phyloP scores from a whole-genome alignment of 1,140 invertebrate genomes.

The Medauroidea extradentata region DNA sequence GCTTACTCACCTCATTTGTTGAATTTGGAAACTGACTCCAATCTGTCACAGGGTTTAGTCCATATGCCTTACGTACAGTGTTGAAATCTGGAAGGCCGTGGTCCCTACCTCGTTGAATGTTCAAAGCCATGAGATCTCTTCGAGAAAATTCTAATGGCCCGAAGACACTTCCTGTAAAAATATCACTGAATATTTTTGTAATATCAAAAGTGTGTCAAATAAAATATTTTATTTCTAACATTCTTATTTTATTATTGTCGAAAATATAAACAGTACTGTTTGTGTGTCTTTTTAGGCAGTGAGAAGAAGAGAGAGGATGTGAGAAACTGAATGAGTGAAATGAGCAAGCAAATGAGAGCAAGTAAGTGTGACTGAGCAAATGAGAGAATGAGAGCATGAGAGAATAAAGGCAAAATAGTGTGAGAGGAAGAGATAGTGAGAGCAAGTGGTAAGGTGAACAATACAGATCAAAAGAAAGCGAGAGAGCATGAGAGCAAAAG shows the following conservation, averaged over 20 bases:
- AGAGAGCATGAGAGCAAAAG: no score
- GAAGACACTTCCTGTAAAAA: constrained; percentile 44
- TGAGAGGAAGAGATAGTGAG: no score
- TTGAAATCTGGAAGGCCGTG: constrained; percentile 66
- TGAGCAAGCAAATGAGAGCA: no score
- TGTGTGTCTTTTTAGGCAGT: no score
- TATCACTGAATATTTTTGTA: not conserved
- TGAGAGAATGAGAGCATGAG: no score
- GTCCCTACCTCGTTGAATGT: constrained; percentile 63
- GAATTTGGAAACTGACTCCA: constrained; percentile 7
- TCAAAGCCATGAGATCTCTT: constrained; percentile 59
- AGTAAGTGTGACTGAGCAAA: no score
- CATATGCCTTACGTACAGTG: constrained; percentile 51
- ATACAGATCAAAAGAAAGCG: no score
- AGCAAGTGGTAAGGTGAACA: no score
- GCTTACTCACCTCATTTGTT: not conserved
- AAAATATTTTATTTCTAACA: not conserved
- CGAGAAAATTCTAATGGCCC: constrained; percentile 66
- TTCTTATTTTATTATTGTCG: not conserved
- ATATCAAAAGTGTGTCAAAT: not conserved
- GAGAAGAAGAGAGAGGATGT: no score
- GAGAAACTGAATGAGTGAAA: no score
- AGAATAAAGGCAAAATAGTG: no score
- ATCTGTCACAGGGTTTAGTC: constrained; percentile 29
- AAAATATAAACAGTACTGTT: not conserved